Conservation (phyloP, 2,797 vertebrate genomes). For the Pristis pectinata region DNA sequence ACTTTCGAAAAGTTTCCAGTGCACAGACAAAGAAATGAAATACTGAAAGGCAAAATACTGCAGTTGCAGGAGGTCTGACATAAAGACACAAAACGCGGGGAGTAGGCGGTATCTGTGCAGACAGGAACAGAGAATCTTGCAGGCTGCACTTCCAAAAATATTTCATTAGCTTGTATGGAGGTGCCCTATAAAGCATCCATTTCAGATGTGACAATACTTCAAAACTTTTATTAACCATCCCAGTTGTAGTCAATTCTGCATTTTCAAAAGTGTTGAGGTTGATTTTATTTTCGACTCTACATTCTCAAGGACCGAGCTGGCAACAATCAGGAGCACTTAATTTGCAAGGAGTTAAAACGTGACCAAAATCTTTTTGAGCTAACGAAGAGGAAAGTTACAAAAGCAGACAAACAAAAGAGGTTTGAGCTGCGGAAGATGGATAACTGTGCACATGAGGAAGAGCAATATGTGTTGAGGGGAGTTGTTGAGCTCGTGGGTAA, state of each 20-base stretch:
- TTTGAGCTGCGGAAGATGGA: background rate
- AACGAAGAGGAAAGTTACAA: background rate
- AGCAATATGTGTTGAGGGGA: background rate
- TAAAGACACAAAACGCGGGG: too few species aligned
- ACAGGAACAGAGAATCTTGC: too few species aligned
- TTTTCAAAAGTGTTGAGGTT: background rate
- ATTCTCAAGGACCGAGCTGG: background rate
- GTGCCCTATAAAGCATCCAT: too few species aligned
- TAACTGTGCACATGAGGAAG: background rate
- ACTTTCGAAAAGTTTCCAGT: too few species aligned
- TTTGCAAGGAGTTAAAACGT: background rate
- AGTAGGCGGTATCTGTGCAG: too few species aligned
- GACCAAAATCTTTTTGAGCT: background rate
- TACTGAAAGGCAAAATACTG: too few species aligned
- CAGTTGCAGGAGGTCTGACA: too few species aligned
- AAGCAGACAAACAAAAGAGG: background rate
- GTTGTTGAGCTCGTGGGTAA: background rate
- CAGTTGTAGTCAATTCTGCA: too few species aligned
- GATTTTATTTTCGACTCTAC: background rate
- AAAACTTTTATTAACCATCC: background rate
- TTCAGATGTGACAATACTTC: too few species aligned
- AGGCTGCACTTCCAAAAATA: too few species aligned
- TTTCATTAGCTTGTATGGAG: too few species aligned
- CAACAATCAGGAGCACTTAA: background rate
- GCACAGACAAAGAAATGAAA: too few species aligned